Conservation (phyloP, 2,113 vertebrate species). For the Leptodactylus fuscus region DNA sequence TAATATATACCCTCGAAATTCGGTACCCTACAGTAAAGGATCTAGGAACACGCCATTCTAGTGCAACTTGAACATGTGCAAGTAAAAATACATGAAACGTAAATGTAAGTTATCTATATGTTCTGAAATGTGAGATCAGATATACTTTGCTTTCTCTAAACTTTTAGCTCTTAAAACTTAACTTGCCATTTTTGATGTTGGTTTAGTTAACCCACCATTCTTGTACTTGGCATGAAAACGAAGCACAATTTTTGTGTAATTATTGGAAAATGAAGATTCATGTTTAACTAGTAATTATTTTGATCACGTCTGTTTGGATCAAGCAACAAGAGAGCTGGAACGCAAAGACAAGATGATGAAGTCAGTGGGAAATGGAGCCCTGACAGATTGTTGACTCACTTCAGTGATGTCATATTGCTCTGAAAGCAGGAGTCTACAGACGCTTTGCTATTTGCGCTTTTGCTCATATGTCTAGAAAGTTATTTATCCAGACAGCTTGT, state of each 20-base stretch:
- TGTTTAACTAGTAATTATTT: slow-evolving; percentile 52
- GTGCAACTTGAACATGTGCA: too few species aligned
- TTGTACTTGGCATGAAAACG: slow-evolving; percentile 14
- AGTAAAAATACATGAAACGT: background rate
- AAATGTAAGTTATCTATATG: background rate
- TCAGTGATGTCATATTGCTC: slow-evolving; percentile 58
- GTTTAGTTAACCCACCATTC: background rate
- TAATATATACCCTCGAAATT: too few species aligned
- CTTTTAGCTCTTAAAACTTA: background rate
- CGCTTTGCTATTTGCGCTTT: slow-evolving; percentile 58
- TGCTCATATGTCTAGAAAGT: slow-evolving; percentile 65
- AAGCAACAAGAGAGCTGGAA: slow-evolving; percentile 27
- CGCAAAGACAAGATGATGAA: slow-evolving; percentile 50
- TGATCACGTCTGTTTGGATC: slow-evolving; percentile 44
- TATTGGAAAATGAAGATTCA: slow-evolving; percentile 50
- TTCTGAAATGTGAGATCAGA: background rate
- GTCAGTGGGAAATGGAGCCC: slow-evolving; percentile 25
- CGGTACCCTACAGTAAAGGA: too few species aligned
- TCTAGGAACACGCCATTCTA: too few species aligned
- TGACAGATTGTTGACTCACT: slow-evolving; percentile 61
- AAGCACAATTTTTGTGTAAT: slow-evolving; percentile 19
- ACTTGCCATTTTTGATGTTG: background rate
- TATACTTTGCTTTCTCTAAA: background rate
- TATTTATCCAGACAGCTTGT: slow-evolving; percentile 72
- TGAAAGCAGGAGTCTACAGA: slow-evolving; percentile 35